These are phyloP conservation scores for Hassar affinis DNA, from an alignment of 2,113 vertebrate species.

Conservation along the genomic window DNA sequence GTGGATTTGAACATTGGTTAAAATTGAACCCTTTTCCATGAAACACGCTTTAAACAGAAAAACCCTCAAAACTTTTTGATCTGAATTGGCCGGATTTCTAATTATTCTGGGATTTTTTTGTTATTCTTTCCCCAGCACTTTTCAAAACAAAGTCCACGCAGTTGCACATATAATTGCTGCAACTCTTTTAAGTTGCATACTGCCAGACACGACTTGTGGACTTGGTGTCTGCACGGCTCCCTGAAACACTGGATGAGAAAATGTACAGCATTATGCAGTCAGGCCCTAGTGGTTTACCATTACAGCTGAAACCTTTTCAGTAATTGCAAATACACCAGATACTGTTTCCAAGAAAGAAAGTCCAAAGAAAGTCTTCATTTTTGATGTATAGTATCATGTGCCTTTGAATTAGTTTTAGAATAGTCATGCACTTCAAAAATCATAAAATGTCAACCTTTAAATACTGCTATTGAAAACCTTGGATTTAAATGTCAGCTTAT, in stretches of 20 bases:
- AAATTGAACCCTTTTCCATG: neutral
- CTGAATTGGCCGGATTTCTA: constrained; percentile 8
- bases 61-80: neutral
- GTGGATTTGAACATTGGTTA: neutral
- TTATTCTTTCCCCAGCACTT: constrained; percentile 13
- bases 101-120: neutral
- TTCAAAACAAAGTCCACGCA: constrained; percentile 1
- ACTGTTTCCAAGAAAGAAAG: neutral
- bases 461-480: constrained; percentile 10
- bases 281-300: constrained; percentile 1
- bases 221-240: neutral
- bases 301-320: neutral
- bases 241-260: neutral
- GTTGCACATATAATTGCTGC: neutral
- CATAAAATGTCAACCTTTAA: constrained; percentile 26
- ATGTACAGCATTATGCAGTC: constrained; percentile 4
- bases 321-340: constrained; percentile 10
- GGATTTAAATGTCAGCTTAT: constrained; percentile 31
- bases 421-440: constrained; percentile 25
- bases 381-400: constrained; percentile 21
- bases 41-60: constrained; percentile 1
- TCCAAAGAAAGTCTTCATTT: neutral
- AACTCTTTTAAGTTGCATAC: neutral
- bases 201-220: constrained; percentile 7
- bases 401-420: constrained; percentile 24